Evolutionary conservation across 2,888 invertebrate species (phyloP), one percentile per base, ranked within the genome.

Genomic region (Parthenolecanium corni): DNA sequence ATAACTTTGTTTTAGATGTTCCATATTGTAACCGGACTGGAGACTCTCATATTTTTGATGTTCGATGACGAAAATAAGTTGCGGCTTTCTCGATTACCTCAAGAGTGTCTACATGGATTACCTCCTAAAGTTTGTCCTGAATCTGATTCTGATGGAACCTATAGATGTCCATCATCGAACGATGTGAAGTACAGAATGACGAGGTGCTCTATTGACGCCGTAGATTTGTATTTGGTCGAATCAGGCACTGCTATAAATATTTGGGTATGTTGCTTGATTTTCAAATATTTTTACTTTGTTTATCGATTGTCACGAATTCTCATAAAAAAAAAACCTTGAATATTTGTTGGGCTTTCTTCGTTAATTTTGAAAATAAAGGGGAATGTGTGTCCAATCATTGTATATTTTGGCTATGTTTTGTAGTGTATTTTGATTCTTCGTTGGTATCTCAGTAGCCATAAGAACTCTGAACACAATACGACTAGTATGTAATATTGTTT

Each of bases 151-250:
- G 79, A 82, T 61, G 70, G 68, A 9, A 66, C 67, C 20, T 70
- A 70, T 54, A 71, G 74, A 4, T 90, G 89, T 70, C 88, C 89
- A 2, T 82, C 86, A 1, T 77, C 84, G 0, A 87, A 88, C 69
- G 86, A 89, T 68, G 84, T 96, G 64, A 97, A 96, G 73, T 97
- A 97, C 74, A 82, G 87, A 72, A 89, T 97, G 86, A 86, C 89
- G 5, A 79, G 97, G 51, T 79, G 93, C 2, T 85, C 90, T 0
- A 78, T 95, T 36, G 94, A 95, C 75, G 84, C 88, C 1, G 77
- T 97, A 2, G 92, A 95, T 74, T 78, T 98, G 49, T 91, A 90
- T 75, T 74, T 97, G 54, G 88, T 93, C 51, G 97, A 97, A 74
- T 80, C 82, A 38, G 89, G 89, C 47, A 88, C 91, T 2, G 89